A percentile compares a stretch with the other conserved stretches of the same genome.
Evolutionary conservation across 2,113 vertebrate species (phyloP).

Genomic region (Pterocles orientalis): DNA sequence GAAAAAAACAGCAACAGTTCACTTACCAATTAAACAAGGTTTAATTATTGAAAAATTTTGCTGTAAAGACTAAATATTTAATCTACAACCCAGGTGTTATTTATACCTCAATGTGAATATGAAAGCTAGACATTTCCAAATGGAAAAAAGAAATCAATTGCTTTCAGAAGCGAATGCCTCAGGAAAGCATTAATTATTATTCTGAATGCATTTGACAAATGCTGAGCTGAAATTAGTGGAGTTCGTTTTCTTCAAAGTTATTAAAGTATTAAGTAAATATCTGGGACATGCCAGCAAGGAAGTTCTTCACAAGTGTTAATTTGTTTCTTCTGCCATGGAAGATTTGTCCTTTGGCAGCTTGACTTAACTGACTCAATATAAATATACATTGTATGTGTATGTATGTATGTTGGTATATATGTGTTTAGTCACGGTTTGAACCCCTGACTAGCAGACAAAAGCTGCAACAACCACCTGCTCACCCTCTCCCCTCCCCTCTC

Average conservation of each 20-base stretch:
- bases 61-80: background rate
- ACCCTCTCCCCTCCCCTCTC: no score
- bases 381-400: background rate
- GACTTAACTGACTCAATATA: background rate
- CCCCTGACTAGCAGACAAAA: no score
- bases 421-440: no score
- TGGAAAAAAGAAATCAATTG: background rate
- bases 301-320: background rate
- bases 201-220: background rate
- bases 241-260: background rate
- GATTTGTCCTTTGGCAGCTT: background rate
- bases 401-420: no score
- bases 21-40: background rate
- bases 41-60: slow-evolving; percentile 3
- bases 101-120: background rate
- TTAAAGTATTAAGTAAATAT: background rate
- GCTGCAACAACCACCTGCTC: no score
- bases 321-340: background rate
- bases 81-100: slow-evolving; percentile 1
- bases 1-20: background rate
- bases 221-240: background rate
- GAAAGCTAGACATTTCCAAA: slow-evolving; percentile 7
- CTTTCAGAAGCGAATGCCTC: background rate
- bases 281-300: background rate
- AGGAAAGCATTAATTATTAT: slow-evolving; percentile 24